Percentiles rank a stretch among this genome's conserved stretches.
Evolutionary conservation across 2,113 vertebrate species (phyloP).

Genomic region (Gambusia affinis): DNA sequence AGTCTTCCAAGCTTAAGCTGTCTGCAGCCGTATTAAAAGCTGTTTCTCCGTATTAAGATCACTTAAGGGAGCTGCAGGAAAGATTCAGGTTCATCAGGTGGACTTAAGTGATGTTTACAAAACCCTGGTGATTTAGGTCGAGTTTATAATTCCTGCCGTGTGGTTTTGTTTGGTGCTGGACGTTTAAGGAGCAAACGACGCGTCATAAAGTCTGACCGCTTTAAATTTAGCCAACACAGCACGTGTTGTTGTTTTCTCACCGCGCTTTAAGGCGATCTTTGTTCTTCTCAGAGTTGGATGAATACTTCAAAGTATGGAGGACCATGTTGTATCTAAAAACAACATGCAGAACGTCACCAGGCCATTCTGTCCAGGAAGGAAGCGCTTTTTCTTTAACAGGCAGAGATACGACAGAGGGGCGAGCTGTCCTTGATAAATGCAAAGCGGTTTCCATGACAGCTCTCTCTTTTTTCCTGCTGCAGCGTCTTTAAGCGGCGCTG

Average conservation of each 20-base stretch:
- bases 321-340: neutral
- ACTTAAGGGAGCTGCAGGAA: neutral
- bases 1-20: constrained; percentile 58
- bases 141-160: constrained; percentile 10
- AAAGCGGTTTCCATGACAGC: neutral
- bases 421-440: neutral
- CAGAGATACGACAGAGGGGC: neutral
- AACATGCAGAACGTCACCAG: neutral
- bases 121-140: neutral
- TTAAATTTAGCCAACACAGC: neutral
- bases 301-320: constrained; percentile 23
- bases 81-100: neutral
- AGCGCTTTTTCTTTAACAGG: neutral
- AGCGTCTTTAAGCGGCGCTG: neutral
- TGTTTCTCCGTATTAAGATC: constrained; percentile 39
- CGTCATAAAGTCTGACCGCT: neutral
- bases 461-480: neutral
- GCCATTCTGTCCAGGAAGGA: too few relatives aligned
- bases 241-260: constrained; percentile 1
- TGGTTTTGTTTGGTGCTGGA: neutral
- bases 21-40: constrained; percentile 65
- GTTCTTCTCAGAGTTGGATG: constrained; percentile 5
- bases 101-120: neutral
- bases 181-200: neutral
- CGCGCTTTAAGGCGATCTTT: constrained; percentile 12